A percentile compares a stretch with the other conserved stretches of the same genome.
These are phyloP conservation scores for Orthonychiurus folsomi DNA, from an alignment of 2,888 invertebrate species.

Conservation along the genomic window DNA sequence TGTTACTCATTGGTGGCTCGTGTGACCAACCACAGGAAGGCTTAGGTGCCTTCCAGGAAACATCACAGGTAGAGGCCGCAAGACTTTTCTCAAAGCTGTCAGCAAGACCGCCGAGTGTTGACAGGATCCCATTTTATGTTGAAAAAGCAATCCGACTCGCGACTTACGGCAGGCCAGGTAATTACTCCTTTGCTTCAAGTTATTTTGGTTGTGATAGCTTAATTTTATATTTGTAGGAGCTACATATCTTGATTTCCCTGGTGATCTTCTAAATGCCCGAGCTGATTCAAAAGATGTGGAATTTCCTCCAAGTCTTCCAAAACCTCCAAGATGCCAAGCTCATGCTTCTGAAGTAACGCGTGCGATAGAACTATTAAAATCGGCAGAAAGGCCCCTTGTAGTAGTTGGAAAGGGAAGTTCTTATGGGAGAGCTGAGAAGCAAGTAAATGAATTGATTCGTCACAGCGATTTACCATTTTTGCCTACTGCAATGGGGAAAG, in stretches of 20 bases:
- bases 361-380: slow-evolving; percentile 59
- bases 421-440: slow-evolving; percentile 66
- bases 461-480: slow-evolving; percentile 73
- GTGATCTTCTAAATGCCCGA: slow-evolving; percentile 60
- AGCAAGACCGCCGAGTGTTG: slow-evolving; percentile 71
- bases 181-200: slow-evolving; percentile 2
- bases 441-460: slow-evolving; percentile 60
- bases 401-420: slow-evolving; percentile 53
- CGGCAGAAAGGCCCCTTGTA: slow-evolving; percentile 70
- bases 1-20: slow-evolving; percentile 85
- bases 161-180: slow-evolving; percentile 77
- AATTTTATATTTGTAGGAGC: slow-evolving; percentile 51
- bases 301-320: slow-evolving; percentile 45
- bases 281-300: slow-evolving; percentile 43
- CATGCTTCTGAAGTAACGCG: slow-evolving; percentile 58
- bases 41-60: slow-evolving; percentile 94
- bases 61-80: slow-evolving; percentile 78
- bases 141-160: slow-evolving; percentile 81
- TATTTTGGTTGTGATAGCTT: too few species aligned
- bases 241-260: slow-evolving; percentile 83
- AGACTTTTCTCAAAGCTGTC: slow-evolving; percentile 86
- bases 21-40: slow-evolving; percentile 86
- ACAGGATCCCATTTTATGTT: slow-evolving; percentile 77
- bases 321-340: slow-evolving; percentile 61
- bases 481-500: slow-evolving; percentile 86